Evolutionary conservation across 2,797 vertebrate genomes (phyloP).

Genomic region (Gymnothorax javanicus): DNA sequence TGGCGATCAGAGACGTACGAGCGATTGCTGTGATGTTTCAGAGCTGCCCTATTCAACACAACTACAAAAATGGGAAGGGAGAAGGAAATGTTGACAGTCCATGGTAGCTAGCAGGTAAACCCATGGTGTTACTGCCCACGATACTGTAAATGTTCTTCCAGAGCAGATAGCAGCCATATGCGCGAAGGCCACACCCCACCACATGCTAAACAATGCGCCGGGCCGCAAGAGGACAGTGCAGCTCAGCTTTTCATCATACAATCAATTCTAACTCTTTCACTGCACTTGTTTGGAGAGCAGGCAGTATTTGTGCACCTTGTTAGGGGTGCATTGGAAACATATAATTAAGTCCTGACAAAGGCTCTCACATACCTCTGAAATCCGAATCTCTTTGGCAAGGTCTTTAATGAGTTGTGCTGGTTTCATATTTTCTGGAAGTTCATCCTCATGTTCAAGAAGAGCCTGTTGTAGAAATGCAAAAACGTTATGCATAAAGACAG

Average conservation of each 20-base stretch:
- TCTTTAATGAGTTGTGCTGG: conserved; percentile 98
- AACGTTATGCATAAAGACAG: conserved; percentile 1
- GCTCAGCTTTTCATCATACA: neutral
- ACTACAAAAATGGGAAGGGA: neutral
- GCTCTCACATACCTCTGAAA: conserved; percentile 83
- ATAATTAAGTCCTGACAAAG: neutral
- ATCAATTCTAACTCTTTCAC: neutral
- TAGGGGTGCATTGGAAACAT: neutral
- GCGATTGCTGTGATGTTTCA: neutral
- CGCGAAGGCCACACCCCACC: neutral
- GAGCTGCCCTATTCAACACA: neutral
- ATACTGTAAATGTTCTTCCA: neutral
- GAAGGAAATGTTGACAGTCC: neutral
- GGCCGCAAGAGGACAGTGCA: neutral
- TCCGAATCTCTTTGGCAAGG: conserved; percentile 97
- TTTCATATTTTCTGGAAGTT: conserved; percentile 98
- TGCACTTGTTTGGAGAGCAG: neutral
- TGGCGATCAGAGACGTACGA: neutral
- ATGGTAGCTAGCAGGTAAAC: neutral
- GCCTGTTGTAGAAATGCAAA: conserved; percentile 70
- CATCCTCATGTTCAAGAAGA: conserved; percentile 94
- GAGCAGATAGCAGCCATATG: no score
- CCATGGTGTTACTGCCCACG: neutral
- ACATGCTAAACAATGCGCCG: neutral
- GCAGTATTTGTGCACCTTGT: neutral